phyloP scores from a whole-genome alignment of 2,888 invertebrate genomes.

The Nemapogon koenigi region DNA sequence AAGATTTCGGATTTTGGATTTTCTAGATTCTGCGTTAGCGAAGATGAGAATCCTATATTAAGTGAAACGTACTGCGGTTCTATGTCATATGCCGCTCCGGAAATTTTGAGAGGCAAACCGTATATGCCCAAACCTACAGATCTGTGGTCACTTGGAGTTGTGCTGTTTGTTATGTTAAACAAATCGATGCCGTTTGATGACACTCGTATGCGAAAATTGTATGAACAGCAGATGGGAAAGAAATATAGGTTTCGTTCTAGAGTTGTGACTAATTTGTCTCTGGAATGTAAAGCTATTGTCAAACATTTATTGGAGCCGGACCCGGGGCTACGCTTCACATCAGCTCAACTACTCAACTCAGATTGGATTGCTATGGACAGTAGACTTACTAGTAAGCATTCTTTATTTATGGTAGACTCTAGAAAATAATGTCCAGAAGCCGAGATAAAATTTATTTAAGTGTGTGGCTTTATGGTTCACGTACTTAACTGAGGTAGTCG shows the following conservation, averaged over 20 bases:
- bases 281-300: slow-evolving; percentile 69
- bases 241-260: slow-evolving; percentile 71
- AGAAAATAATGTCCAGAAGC: too few species aligned
- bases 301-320: slow-evolving; percentile 74
- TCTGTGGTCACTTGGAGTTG: slow-evolving; percentile 81
- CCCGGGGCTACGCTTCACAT: slow-evolving; percentile 57
- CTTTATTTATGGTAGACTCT: neutral
- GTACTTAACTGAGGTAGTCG: too few species aligned
- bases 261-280: slow-evolving; percentile 59
- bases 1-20: slow-evolving; percentile 88
- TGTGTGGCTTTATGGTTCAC: too few species aligned
- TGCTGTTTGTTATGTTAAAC: slow-evolving; percentile 84
- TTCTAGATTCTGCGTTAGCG: slow-evolving; percentile 56
- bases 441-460: too few species aligned
- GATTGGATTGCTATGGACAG: slow-evolving; percentile 76
- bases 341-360: slow-evolving; percentile 62
- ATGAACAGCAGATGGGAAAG: slow-evolving; percentile 68
- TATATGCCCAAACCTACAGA: slow-evolving; percentile 77
- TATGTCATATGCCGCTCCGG: slow-evolving; percentile 87
- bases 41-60: slow-evolving; percentile 43
- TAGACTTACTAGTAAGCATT: slow-evolving; percentile 52
- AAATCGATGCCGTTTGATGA: slow-evolving; percentile 87
- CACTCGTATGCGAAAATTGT: slow-evolving; percentile 73
- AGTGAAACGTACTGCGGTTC: slow-evolving; percentile 88
- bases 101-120: slow-evolving; percentile 78